A percentile compares a stretch with the other conserved stretches of the same genome.
These are phyloP conservation scores for Micropoecilia bifurca DNA, from an alignment of 2,797 vertebrate genomes.

Conservation along the genomic window DNA sequence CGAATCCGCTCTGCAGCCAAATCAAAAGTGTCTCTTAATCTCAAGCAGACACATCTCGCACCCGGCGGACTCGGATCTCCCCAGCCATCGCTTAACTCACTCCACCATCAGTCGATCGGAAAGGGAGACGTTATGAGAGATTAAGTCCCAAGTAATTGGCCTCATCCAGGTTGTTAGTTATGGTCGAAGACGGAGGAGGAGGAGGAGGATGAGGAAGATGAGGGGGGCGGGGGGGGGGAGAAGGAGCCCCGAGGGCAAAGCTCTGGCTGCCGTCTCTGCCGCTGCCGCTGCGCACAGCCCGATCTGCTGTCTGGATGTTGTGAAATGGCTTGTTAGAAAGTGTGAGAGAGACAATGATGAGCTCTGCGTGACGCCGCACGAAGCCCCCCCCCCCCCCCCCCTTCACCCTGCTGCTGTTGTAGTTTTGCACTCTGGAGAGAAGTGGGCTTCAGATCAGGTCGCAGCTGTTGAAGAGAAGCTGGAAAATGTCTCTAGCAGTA, in stretches of 20 bases:
- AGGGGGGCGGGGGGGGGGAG: neutral
- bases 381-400: slow-evolving; percentile 46
- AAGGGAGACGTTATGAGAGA: slow-evolving; percentile 52
- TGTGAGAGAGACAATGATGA: slow-evolving; percentile 83
- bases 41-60: slow-evolving; percentile 39
- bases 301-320: slow-evolving; percentile 73
- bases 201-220: slow-evolving; percentile 9
- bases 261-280: slow-evolving; percentile 25
- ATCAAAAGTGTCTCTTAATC: slow-evolving; percentile 50
- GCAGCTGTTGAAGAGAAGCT: slow-evolving; percentile 28
- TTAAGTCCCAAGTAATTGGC: slow-evolving; percentile 60
- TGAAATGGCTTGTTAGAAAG: slow-evolving; percentile 81
- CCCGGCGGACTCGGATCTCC: slow-evolving; percentile 42
- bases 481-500: neutral
- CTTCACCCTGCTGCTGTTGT: slow-evolving; percentile 8
- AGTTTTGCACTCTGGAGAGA: slow-evolving; percentile 16
- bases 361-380: slow-evolving; percentile 76
- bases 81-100: slow-evolving; percentile 50
- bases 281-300: slow-evolving; percentile 51
- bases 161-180: slow-evolving; percentile 61
- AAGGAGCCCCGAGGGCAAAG: slow-evolving; percentile 58
- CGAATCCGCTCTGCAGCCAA: slow-evolving; percentile 32
- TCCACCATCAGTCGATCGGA: slow-evolving; percentile 48
- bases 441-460: neutral
- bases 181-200: slow-evolving; percentile 50